A percentile compares a stretch with the other conserved stretches of the same genome.
These are phyloP conservation scores for Orgyia antiqua DNA, from an alignment of 2,888 invertebrate species.

Conservation along the genomic window DNA sequence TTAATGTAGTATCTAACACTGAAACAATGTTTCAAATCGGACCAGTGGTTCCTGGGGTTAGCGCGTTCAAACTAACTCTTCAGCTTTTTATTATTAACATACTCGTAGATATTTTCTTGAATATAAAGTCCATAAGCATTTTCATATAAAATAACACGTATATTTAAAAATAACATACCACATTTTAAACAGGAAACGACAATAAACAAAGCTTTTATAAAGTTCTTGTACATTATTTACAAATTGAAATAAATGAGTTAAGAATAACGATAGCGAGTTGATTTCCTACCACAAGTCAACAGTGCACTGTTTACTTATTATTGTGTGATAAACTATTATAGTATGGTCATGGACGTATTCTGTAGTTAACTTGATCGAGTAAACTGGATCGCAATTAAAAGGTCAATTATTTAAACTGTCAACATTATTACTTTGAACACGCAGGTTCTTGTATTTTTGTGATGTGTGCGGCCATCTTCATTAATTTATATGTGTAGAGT, in stretches of 20 bases:
- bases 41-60: too few relatives aligned
- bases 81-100: too few relatives aligned
- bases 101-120: too few relatives aligned
- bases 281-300: constrained; percentile 16
- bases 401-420: constrained; percentile 5
- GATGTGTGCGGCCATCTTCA: too few relatives aligned
- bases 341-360: constrained; percentile 16
- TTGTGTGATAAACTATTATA: constrained; percentile 4
- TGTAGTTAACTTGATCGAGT: constrained; percentile 6
- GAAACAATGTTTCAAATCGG: too few relatives aligned
- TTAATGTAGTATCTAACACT: too few relatives aligned
- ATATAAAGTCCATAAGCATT: too few relatives aligned
- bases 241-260: constrained; percentile 5
- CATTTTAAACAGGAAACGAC: constrained; percentile 12
- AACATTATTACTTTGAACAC: constrained; percentile 3
- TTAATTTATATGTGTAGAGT: too few relatives aligned
- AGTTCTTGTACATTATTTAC: constrained; percentile 12
- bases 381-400: background rate
- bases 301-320: constrained; percentile 30
- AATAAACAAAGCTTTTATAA: constrained; percentile 8
- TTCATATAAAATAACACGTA: too few relatives aligned
- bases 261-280: constrained; percentile 21
- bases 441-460: constrained; percentile 2
- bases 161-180: too few relatives aligned
- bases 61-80: too few relatives aligned